These are phyloP conservation scores for Dryas iulia DNA, from an alignment of 1,140 invertebrate genomes.

Conservation along the genomic window DNA sequence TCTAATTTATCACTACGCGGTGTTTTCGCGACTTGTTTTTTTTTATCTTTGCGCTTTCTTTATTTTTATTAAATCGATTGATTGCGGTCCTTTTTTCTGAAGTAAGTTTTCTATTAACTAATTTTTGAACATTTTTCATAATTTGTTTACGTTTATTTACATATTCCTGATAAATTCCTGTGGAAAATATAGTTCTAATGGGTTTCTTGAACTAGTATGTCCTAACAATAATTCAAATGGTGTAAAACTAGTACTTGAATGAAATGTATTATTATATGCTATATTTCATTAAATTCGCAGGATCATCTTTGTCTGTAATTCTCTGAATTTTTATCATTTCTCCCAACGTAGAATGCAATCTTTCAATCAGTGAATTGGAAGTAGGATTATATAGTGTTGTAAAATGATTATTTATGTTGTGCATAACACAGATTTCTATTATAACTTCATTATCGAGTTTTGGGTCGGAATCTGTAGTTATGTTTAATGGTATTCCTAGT, in stretches of 20 bases:
- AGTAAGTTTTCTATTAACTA: constrained; percentile 26
- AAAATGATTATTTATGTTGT: constrained; percentile 41
- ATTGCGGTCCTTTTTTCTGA: constrained; percentile 28
- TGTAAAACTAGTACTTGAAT: constrained; percentile 35
- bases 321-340: constrained; percentile 45
- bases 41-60: no score
- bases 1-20: constrained; percentile 37
- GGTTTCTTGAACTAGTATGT: constrained; percentile 34
- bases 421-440: constrained; percentile 37
- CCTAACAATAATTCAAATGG: constrained; percentile 32
- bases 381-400: constrained; percentile 46
- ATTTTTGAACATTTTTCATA: constrained; percentile 35
- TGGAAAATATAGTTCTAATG: constrained; percentile 37
- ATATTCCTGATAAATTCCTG: constrained; percentile 45
- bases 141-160: constrained; percentile 36
- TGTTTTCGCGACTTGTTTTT: constrained; percentile 42
- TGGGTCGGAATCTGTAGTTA: constrained; percentile 41
- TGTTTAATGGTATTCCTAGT: constrained; percentile 41
- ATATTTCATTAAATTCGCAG: constrained; percentile 39
- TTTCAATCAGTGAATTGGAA: constrained; percentile 42
- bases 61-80: constrained; percentile 5
- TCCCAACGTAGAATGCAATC: constrained; percentile 40
- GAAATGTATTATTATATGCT: constrained; percentile 41
- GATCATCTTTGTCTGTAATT: constrained; percentile 41
- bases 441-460: constrained; percentile 44